A percentile compares a stretch with the other conserved stretches of the same genome.
Evolutionary conservation across 2,113 vertebrate genomes (phyloP).

Genomic region (Mormyrus iriodes): DNA sequence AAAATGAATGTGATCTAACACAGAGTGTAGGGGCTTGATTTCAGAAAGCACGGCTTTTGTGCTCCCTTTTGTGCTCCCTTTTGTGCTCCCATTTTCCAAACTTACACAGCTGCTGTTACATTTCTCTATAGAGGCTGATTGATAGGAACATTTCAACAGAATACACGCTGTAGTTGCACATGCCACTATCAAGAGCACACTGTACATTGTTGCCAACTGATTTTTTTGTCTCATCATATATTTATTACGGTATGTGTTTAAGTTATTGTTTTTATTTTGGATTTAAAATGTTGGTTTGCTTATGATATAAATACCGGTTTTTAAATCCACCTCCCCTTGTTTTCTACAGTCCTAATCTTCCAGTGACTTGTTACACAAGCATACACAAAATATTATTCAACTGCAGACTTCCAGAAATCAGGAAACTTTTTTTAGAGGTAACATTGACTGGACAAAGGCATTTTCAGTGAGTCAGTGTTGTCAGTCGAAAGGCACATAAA

Average conservation of each 20-base stretch:
- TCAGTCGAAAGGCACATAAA: conserved; percentile 31
- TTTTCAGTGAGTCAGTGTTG: conserved; percentile 13
- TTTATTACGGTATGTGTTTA: not conserved
- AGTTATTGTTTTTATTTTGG: not conserved
- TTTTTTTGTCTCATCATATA: not conserved
- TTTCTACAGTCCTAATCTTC: not conserved
- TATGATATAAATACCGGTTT: not conserved
- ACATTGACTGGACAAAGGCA: conserved; percentile 10
- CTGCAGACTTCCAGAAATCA: not conserved
- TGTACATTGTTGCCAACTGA: not conserved
- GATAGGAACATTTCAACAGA: not conserved
- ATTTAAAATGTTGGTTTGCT: not conserved
- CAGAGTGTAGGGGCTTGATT: not conserved
- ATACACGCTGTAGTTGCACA: not conserved
- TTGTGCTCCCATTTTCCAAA: not conserved
- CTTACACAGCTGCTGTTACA: not conserved
- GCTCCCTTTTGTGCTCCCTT: not conserved
- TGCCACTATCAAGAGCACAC: not conserved
- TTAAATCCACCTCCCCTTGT: not conserved
- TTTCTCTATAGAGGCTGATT: not conserved
- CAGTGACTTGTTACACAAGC: not conserved
- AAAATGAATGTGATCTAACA: not conserved
- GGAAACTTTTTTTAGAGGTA: conserved; percentile 12
- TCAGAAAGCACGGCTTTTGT: not conserved
- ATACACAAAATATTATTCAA: not conserved